These are phyloP conservation scores for Macrotis lagotis DNA, from an alignment of 2,113 vertebrate genomes.

Conservation along the genomic window DNA sequence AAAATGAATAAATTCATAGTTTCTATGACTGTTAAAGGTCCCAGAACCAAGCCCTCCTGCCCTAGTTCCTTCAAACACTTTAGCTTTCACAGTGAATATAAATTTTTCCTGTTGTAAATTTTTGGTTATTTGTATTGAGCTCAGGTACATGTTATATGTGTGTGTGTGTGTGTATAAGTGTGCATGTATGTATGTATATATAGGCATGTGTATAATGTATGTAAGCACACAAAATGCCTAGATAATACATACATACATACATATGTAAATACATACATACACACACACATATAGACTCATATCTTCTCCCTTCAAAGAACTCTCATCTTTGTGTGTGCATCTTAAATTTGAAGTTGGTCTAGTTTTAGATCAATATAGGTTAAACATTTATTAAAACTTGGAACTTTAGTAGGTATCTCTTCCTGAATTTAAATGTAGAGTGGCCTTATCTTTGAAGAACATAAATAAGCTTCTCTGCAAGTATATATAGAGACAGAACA, in stretches of 20 bases:
- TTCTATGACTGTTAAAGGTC: background rate
- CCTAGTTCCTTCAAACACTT: background rate
- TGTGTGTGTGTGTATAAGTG: too few species aligned
- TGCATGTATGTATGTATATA: background rate
- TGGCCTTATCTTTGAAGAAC: background rate
- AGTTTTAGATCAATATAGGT: background rate
- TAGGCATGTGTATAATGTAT: background rate
- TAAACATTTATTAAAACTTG: background rate
- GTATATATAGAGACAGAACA: background rate
- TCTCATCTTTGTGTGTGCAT: background rate
- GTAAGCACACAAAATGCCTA: too few species aligned
- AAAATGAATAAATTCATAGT: background rate
- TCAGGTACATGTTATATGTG: background rate
- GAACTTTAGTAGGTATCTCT: background rate
- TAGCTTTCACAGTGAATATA: background rate
- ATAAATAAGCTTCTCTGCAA: background rate
- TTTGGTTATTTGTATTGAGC: background rate
- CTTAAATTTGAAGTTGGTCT: too few species aligned
- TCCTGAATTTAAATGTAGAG: background rate
- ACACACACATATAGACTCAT: too few species aligned
- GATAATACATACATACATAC: too few species aligned
- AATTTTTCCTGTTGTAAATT: background rate
- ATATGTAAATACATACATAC: too few species aligned
- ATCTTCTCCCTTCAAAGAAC: background rate
- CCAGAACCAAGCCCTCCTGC: too few species aligned